Evolutionary conservation across 2,113 vertebrate species (phyloP).

Genomic region (Mobula hypostoma): DNA sequence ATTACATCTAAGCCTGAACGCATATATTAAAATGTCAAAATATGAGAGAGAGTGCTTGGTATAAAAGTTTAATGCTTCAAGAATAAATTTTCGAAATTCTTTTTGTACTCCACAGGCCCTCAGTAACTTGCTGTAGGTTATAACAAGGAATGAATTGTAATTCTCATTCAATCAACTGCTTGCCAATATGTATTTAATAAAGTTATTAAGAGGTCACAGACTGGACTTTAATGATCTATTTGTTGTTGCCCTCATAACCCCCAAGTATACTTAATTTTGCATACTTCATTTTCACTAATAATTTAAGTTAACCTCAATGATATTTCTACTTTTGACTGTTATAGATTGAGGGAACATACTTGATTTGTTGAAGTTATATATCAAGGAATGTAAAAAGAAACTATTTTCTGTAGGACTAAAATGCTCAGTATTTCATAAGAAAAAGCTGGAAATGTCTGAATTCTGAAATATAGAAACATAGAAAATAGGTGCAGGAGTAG

Average conservation of each 20-base stretch:
- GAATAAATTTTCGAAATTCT: conserved; percentile 41
- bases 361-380: background rate
- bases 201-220: conserved; percentile 51
- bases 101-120: conserved; percentile 44
- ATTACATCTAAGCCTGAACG: conserved; percentile 29
- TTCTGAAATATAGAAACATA: background rate
- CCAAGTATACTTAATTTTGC: conserved; percentile 53
- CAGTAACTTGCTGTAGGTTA: conserved; percentile 39
- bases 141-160: conserved; percentile 52
- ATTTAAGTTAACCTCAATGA: background rate
- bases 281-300: conserved; percentile 50
- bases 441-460: background rate
- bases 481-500: too few relatives aligned
- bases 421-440: background rate
- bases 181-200: conserved; percentile 51
- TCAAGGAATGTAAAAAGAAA: conserved; percentile 41
- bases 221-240: conserved; percentile 56
- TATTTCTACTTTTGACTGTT: background rate
- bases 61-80: conserved; percentile 39
- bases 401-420: conserved; percentile 31
- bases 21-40: conserved; percentile 25
- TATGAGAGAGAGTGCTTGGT: conserved; percentile 39
- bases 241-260: conserved; percentile 49
- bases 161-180: conserved; percentile 54
- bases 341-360: background rate